These are phyloP conservation scores for Drosophila neocordata DNA, from an alignment of 1,140 invertebrate species.

Conservation along the genomic window DNA sequence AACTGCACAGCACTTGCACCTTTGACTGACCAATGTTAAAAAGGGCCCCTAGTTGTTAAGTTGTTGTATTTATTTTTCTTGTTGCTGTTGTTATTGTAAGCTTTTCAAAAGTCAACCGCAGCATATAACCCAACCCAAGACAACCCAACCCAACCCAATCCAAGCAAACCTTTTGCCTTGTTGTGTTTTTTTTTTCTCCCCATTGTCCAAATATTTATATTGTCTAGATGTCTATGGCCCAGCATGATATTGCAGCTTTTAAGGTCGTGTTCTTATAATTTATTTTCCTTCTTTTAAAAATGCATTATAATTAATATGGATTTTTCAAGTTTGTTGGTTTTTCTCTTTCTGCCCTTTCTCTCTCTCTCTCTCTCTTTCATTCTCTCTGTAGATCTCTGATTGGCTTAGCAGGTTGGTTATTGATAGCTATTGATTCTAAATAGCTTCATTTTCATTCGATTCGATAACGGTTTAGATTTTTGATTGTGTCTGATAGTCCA, in stretches of 20 bases:
- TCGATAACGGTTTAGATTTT: constrained; percentile 59
- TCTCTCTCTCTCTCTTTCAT: constrained; percentile 38
- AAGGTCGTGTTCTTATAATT: constrained; percentile 68
- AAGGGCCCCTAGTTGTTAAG: constrained; percentile 47
- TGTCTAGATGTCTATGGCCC: constrained; percentile 42
- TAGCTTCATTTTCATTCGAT: constrained; percentile 68
- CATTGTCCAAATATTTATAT: constrained; percentile 78
- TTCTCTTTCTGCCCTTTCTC: neutral
- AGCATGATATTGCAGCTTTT: constrained; percentile 68
- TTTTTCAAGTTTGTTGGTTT: constrained; percentile 35
- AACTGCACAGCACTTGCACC: constrained; percentile 60
- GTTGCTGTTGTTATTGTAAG: constrained; percentile 49
- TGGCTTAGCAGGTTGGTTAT: constrained; percentile 39
- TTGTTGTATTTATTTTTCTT: constrained; percentile 41
- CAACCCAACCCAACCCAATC: neutral
- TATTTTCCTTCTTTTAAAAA: constrained; percentile 51
- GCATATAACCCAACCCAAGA: neutral
- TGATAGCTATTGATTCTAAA: constrained; percentile 63
- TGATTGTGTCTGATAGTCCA: constrained; percentile 13
- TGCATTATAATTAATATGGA: constrained; percentile 73
- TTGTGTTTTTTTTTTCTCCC: neutral
- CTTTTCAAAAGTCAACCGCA: neutral
- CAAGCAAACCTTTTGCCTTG: constrained; percentile 45
- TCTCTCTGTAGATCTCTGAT: constrained; percentile 19
- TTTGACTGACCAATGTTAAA: constrained; percentile 40